These are phyloP conservation scores for Dichetophora obliterata DNA, from an alignment of 2,888 invertebrate species.

Conservation along the genomic window DNA sequence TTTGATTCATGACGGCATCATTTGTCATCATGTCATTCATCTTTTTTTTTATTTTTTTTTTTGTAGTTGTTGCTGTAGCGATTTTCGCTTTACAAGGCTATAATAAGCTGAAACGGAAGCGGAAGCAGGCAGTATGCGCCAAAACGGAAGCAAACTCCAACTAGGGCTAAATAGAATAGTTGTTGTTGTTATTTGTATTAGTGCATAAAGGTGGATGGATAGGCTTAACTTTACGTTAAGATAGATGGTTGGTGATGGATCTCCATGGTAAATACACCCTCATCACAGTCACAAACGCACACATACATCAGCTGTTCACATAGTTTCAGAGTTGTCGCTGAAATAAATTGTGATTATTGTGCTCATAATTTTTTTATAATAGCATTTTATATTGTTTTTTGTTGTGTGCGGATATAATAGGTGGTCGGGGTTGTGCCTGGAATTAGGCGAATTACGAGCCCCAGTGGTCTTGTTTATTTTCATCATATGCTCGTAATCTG, in stretches of 20 bases:
- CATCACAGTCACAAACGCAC: not conserved
- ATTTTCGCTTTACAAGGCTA: conserved; percentile 40
- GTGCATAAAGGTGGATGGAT: not conserved
- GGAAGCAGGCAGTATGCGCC: conserved; percentile 46
- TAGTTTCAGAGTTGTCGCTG: conserved; percentile 24
- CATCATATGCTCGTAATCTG: conserved; percentile 32
- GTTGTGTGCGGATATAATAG: not conserved
- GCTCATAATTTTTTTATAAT: not conserved
- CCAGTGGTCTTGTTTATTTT: conserved; percentile 32
- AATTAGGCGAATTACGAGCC: conserved; percentile 32
- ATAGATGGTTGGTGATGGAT: conserved; percentile 38
- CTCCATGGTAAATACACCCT: conserved; percentile 31
- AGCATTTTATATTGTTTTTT: not conserved
- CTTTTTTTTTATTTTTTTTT: conserved; percentile 51
- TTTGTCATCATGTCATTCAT: conserved; percentile 66
- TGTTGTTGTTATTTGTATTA: too few relatives aligned
- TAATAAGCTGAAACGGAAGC: conserved; percentile 32
- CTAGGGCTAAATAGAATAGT: not conserved
- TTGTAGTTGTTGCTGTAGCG: too few relatives aligned
- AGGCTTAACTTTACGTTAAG: conserved; percentile 9
- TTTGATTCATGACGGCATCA: conserved; percentile 66
- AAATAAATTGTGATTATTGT: conserved; percentile 52
- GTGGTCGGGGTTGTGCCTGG: not conserved
- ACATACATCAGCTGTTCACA: conserved; percentile 3
- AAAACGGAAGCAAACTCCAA: conserved; percentile 13